Base-by-base conservation (phyloP, 1,140 invertebrate species). In the Chionoecetes opilio region DNA sequence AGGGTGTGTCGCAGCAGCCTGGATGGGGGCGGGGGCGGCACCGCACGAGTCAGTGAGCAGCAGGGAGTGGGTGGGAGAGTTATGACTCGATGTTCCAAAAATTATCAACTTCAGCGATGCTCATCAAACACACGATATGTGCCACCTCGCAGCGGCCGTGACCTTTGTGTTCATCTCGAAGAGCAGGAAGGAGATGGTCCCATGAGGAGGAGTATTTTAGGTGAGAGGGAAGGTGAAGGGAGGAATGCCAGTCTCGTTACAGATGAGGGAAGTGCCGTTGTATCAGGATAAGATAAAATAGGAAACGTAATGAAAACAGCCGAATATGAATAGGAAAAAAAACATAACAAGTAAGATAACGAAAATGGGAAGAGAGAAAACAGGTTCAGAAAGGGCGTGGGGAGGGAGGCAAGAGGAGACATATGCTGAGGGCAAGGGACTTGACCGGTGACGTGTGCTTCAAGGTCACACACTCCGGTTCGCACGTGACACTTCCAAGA, bases 381-480 rank as follows among this genome's bases (percentile, higher is more conserved):
- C 63, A 75, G 63, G 63, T 75, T 75, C 21, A 75, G 63, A 75
- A n/a, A 75, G 63, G 63, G n/a, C 63, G 63, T 75, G 63, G 63
- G 63, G 63, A 75, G 63, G 63, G n/a, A 26, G n/a, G 63, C 21
- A 75, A 26, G 11, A 75, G 63, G 63, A 75, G 63, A 26, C 63
- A 75, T 75, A 26, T 75, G 63, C 21, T 75, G 63, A 21, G 63
- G 63, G 63, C 63, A 26, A 75, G 63, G 63, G 63, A 26, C 63
- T 75, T 75, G 63, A 75, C 63, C 63, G 63, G 63, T 75, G 63
- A 75, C 63, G 63, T 75, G 63, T 17, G 21, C 63, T 75, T 75
- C 63, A 75, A 75, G 63, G 63, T 75, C 63, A 75, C 63, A 75
- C 63, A 75, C 63, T n/a, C 63, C n/a, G 63, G 63, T 26, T 75